These are phyloP conservation scores for Abrostola tripartita DNA, from an alignment of 2,888 invertebrate species.

Conservation along the genomic window DNA sequence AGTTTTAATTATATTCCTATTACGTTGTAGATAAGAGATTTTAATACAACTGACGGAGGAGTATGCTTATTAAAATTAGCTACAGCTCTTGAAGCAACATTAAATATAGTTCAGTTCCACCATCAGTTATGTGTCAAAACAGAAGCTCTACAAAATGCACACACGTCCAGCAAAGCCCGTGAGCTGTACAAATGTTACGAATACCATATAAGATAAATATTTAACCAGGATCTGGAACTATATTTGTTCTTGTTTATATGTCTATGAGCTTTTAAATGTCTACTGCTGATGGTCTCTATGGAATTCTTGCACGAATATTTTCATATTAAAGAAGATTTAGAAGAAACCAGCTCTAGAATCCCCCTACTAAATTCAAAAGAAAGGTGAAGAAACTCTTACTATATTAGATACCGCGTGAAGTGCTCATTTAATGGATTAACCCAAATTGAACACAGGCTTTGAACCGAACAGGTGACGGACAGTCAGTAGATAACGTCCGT, in stretches of 20 bases:
- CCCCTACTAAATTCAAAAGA: no score
- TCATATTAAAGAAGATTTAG: no score
- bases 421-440: conserved; percentile 45
- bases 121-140: no score
- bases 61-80: neutral
- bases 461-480: conserved; percentile 54
- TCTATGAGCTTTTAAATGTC: neutral
- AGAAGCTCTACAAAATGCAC: neutral
- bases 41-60: neutral
- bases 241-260: neutral
- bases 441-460: conserved; percentile 32
- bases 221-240: conserved; percentile 2
- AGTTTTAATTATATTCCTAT: conserved; percentile 16
- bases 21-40: neutral
- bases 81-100: no score
- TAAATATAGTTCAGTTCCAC: no score
- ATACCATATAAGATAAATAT: neutral
- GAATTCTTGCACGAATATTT: no score
- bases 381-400: no score
- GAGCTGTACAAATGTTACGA: neutral
- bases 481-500: conserved; percentile 58
- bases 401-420: no score
- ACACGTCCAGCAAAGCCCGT: neutral
- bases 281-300: no score
- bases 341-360: no score